Evolutionary conservation across 2,113 vertebrate species (phyloP).

Genomic region (Dromiciops gliroides): DNA sequence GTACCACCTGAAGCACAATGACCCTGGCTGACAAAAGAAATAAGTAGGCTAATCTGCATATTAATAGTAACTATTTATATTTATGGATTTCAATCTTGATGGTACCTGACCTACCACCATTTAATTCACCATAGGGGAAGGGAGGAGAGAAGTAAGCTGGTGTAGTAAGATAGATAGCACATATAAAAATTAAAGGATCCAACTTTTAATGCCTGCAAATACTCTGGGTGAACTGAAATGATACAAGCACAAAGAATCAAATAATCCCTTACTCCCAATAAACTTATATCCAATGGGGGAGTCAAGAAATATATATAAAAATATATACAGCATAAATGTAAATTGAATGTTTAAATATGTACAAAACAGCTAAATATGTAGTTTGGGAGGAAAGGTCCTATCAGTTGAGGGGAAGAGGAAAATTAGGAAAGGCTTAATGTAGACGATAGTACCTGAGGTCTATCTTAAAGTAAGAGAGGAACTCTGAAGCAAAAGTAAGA

Average conservation of each 20-base stretch:
- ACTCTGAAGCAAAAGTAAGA: not conserved
- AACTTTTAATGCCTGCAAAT: slow-evolving; percentile 67
- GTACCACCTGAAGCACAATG: slow-evolving; percentile 11
- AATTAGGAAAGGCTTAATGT: not conserved
- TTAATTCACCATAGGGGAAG: slow-evolving; percentile 67
- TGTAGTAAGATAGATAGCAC: slow-evolving; percentile 35
- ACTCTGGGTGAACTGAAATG: slow-evolving; percentile 40
- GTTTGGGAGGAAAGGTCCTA: not conserved
- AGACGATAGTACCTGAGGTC: not conserved
- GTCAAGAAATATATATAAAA: not conserved
- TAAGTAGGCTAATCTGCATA: slow-evolving; percentile 36
- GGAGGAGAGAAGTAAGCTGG: slow-evolving; percentile 72
- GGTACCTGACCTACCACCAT: slow-evolving; percentile 48
- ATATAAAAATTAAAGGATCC: slow-evolving; percentile 57
- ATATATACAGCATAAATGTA: not conserved
- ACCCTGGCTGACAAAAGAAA: slow-evolving; percentile 49
- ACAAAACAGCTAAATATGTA: not conserved
- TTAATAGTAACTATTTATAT: slow-evolving; percentile 70
- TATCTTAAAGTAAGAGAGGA: not conserved
- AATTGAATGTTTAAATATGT: not conserved
- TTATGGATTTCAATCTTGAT: slow-evolving; percentile 66
- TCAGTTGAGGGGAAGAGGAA: not conserved
- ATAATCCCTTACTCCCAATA: not conserved
- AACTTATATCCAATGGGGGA: not conserved
- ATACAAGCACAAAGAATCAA: not conserved